Base-by-base conservation (phyloP, 2,797 vertebrate species). In the Borostomias antarcticus region DNA sequence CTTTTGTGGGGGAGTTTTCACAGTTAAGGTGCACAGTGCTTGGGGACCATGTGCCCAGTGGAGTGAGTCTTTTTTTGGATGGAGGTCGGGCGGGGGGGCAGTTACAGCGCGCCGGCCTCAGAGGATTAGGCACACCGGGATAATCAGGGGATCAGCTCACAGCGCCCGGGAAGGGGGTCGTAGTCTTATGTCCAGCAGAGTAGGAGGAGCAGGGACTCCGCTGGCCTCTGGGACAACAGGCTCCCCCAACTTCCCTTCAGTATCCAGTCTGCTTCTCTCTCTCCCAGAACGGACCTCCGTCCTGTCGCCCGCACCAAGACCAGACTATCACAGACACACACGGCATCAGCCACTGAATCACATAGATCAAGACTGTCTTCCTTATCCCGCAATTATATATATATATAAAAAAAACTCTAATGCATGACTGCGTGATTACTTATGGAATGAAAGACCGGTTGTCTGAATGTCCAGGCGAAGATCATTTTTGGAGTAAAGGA, bases 101-200 rank as follows among this genome's bases (percentile, higher is more conserved):
- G 73, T 68, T 72, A 72, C 80, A 72, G 79, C 82, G 70, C 74
- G 60, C 69, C 58, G 79, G 85, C 69, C 85, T 86, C 79, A 74
- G 79, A 87, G 89, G 92, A 93, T 94, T 93, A 94, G 76, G 66
- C 89, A 82, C 74, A 86, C 85, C 86, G 89, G 82, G 91, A 92
- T 92, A 92, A 92, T 92, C 90, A 82, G 89, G 90, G 80, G 75
- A 92, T 93, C 88, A 90, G 86, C 91, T 90, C 86, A 86, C 87
- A 87, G 86, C 84, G 81, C 83, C 88, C 87, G 86, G 72, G 78
- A 78, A 87, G 85, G 89, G 85, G 86, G 86, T 86, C 83, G 86
- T 86, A 86, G 82, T 89, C 72, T 85, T 83, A 84, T n/a, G 82
- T 88, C 85, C 86, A 85, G 64, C 83, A 77, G 74, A 79, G 84